Base-by-base conservation (phyloP, 2,888 invertebrate genomes). In the Odontothrips loti region DNA sequence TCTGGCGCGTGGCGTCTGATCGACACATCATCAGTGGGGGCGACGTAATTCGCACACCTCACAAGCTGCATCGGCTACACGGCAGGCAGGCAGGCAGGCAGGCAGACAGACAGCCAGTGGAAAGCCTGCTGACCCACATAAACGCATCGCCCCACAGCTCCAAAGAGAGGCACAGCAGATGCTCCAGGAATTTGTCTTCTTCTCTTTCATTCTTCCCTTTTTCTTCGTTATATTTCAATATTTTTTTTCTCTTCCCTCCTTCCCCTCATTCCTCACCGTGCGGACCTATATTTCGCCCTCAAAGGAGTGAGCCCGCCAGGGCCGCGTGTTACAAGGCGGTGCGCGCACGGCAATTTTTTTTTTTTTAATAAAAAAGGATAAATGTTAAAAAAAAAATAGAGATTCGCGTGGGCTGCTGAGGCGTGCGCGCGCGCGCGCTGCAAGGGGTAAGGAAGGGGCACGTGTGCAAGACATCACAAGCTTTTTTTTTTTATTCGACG, bases 291-390 rank as follows among this genome's bases (percentile, higher is more conserved):
- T 75, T 27, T 68, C 4, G 11, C 63, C n/a, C 63, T 63, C n/a
- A 68, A 68, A 68, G 68, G 68, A 75, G 68, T 75, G 68, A 75
- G 27, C 34, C 34, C n/a, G n/a, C n/a, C n/a, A n/a, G n/a, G n/a
- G n/a, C n/a, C n/a, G n/a, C n/a, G n/a, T n/a, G n/a, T n/a, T n/a
- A n/a, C n/a, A n/a, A 43, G 34, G 34, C 34, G 34, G 34, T 6
- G 34, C n/a, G 34, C 34, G 34, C 34, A 6, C 34, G 34, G 3
- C 34, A 6, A 43, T 2, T 43, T n/a, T n/a, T n/a, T n/a, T n/a
- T n/a, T n/a, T n/a, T n/a, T 43, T 4, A 43, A 43, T 4, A 43
- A 43, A 43, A 43, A 43, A 43, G 34, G 34, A 43, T 43, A 43
- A 43, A 43, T 43, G 6, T 43, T 4, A 43, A 43, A 43, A 43